Conservation (phyloP, 2,797 vertebrate genomes). For the Toxotes lorentzi region DNA sequence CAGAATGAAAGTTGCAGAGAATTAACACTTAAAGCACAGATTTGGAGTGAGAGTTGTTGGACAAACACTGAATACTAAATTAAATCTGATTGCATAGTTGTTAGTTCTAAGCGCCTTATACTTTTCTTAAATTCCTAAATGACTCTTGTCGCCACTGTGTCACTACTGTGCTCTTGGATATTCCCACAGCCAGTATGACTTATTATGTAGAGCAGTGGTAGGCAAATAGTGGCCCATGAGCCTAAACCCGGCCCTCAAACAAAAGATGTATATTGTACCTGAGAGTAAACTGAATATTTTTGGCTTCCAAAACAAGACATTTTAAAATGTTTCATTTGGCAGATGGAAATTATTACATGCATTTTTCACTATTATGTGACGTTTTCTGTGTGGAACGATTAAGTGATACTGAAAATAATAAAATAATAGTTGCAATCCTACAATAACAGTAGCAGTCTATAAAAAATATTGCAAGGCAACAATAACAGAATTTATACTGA, state of each 20-base stretch:
- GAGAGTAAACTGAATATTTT: background rate
- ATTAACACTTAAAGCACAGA: background rate
- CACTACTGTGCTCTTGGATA: background rate
- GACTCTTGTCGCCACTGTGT: background rate
- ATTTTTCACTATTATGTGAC: too few species aligned
- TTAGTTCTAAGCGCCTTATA: background rate
- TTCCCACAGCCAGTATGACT: background rate
- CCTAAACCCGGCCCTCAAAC: background rate
- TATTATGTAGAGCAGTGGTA: background rate
- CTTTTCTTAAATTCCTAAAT: background rate
- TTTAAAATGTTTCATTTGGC: too few species aligned
- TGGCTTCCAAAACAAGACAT: too few species aligned
- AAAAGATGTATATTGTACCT: background rate
- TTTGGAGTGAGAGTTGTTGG: conserved; percentile 1
- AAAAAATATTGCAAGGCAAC: too few species aligned
- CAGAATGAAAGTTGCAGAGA: background rate
- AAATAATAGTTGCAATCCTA: too few species aligned
- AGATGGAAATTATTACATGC: too few species aligned
- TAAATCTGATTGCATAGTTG: conserved; percentile 7
- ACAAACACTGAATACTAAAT: conserved; percentile 17
- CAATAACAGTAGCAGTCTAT: too few species aligned
- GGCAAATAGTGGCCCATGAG: background rate
- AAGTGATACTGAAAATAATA: too few species aligned
- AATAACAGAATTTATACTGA: too few species aligned
- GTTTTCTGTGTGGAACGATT: too few species aligned